phyloP scores from a whole-genome alignment of 2,888 invertebrate species.

The Calameuta filiformis region DNA sequence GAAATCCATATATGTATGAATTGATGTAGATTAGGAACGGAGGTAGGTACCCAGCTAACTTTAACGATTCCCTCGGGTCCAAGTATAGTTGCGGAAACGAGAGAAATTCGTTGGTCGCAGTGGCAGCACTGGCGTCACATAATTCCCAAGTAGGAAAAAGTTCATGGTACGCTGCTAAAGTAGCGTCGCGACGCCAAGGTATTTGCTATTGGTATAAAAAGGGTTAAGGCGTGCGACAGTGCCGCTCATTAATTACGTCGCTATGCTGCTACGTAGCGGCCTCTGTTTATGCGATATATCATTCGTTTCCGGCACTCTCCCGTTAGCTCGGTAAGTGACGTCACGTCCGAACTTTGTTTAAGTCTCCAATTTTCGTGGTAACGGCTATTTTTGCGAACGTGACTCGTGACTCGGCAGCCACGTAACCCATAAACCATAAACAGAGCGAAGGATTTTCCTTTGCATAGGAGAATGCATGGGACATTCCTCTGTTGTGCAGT shows the following conservation, averaged over 20 bases:
- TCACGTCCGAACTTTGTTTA: constrained; percentile 14
- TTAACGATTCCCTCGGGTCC: background rate
- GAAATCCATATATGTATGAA: background rate
- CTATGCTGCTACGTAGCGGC: background rate
- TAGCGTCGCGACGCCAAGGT: background rate
- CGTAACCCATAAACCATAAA: background rate
- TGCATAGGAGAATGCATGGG: background rate
- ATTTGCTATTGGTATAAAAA: background rate
- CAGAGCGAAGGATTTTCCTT: background rate
- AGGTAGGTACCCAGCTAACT: background rate
- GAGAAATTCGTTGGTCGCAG: background rate
- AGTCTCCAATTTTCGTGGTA: background rate
- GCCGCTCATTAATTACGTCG: background rate
- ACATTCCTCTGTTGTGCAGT: background rate
- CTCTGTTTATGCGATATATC: constrained; percentile 3
- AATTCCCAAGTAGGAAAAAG: background rate
- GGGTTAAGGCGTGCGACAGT: background rate
- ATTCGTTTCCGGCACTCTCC: background rate
- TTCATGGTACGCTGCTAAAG: background rate
- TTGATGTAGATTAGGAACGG: background rate
- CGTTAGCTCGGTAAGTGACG: background rate
- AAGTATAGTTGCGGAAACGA: background rate
- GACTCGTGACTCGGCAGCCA: background rate
- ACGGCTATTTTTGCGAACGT: background rate
- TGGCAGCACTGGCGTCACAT: background rate